Evolutionary conservation across 2,888 invertebrate species (phyloP), one percentile per base, ranked within the genome.

Genomic region (Meghimatium bilineatum): DNA sequence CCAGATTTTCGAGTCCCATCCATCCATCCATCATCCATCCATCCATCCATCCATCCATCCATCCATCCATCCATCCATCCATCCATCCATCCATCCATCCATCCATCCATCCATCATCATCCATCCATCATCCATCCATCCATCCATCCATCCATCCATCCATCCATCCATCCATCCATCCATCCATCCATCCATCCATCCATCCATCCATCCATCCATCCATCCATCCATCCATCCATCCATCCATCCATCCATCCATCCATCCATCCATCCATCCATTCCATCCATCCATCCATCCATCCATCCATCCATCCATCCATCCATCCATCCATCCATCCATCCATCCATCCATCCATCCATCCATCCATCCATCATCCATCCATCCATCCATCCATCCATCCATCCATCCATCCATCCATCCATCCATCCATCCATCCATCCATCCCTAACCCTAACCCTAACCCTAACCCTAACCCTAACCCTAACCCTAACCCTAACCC

Each of bases 301-400:
- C 74, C n/a, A 49, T 49, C 76, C 23, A 34, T 60, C 60, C 34
- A 56, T 76, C 76, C 20, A 49, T 74, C 74, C n/a, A 49, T 34
- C 44, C n/a, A 49, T 49, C 74, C n/a, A 49, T 74, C 74, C n/a
- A 49, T 74, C 49, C n/a, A 49, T 74, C 74, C n/a, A 49, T 74
- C 74, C n/a, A 49, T 74, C 74, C n/a, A 49, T 74, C 74, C n/a
- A 49, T 74, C 49, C n/a, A 49, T 74, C 72, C 23, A 72, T 49
- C 60, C 26, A n/a, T n/a, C n/a, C n/a, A n/a, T n/a, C n/a, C n/a
- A n/a, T n/a, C n/a, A n/a, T n/a, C n/a, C n/a, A n/a, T 60, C 38
- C 8, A 38, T 38, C 72, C n/a, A 38, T 72, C n/a, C n/a, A 36
- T 38, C 72, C 23, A 26, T 72, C 72, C 23, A 38, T 72, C 72